phyloP scores from a whole-genome alignment of 2,797 vertebrate species.

The Bucorvus abyssinicus region DNA sequence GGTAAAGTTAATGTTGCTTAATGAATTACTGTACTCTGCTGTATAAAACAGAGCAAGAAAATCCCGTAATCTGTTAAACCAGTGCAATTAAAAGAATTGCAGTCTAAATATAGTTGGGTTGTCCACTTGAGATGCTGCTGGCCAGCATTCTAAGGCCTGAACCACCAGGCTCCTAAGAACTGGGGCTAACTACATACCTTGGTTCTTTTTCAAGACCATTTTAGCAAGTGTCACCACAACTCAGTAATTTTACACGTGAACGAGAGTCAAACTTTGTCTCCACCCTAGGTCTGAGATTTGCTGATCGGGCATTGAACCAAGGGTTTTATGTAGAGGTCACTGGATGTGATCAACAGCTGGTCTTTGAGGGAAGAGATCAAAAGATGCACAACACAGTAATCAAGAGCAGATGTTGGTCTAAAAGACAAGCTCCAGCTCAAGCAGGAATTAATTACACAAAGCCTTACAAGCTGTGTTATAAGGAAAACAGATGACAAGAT shows the following conservation, averaged over 20 bases:
- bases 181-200: not conserved
- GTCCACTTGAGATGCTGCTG: not conserved
- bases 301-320: not conserved
- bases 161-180: not conserved
- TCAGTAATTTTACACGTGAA: not conserved
- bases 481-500: conserved; percentile 32
- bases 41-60: not conserved
- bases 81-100: not conserved
- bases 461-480: conserved; percentile 4
- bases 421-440: conserved; percentile 24
- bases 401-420: conserved; percentile 38
- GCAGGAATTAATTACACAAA: conserved; percentile 49
- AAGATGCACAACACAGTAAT: not conserved
- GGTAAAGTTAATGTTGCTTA: not conserved
- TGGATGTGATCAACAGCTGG: conserved; percentile 31
- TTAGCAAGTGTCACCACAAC: not conserved
- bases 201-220: not conserved
- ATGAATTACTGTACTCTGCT: not conserved
- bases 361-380: conserved; percentile 1
- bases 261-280: not conserved
- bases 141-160: not conserved
- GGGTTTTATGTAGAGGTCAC: not conserved
- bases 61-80: not conserved
- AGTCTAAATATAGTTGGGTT: not conserved
- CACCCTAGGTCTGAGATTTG: not conserved